Conservation (phyloP, 1,140 invertebrate genomes). For the Heliconius hewitsoni region DNA sequence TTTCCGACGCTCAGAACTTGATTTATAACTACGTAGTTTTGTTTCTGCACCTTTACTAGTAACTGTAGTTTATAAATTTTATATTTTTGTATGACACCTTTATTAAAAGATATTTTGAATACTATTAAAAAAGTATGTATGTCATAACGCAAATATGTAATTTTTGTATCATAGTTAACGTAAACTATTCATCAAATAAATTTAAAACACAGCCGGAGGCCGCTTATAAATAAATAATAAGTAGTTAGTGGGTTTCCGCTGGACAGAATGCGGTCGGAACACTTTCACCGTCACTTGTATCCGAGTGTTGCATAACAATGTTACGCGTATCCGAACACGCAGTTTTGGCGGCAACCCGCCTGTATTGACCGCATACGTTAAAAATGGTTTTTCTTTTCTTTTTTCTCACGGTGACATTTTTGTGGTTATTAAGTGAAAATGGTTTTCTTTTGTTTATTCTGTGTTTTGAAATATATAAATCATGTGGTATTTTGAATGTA, state of each 20-base stretch:
- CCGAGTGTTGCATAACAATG: conserved; percentile 50
- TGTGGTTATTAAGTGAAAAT: background rate
- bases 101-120: background rate
- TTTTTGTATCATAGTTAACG: background rate
- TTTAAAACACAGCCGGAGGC: conserved; percentile 1
- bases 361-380: conserved; percentile 33
- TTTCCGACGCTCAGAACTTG: conserved; percentile 14
- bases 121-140: background rate
- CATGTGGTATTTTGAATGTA: background rate
- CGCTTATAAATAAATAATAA: conserved; percentile 23
- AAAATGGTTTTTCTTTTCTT: background rate
- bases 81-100: background rate
- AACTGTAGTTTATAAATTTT: background rate
- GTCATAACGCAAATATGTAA: background rate
- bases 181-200: background rate
- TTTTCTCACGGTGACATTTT: conserved; percentile 2
- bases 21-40: background rate
- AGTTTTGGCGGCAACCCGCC: conserved; percentile 65
- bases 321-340: conserved; percentile 19
- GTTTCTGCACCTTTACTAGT: background rate
- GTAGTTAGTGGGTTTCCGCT: conserved; percentile 37
- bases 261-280: conserved; percentile 53
- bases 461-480: background rate
- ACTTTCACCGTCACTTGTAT: conserved; percentile 59
- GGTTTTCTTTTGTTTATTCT: background rate